phyloP scores from a whole-genome alignment of 2,797 vertebrate genomes.

The Danio kyathit region DNA sequence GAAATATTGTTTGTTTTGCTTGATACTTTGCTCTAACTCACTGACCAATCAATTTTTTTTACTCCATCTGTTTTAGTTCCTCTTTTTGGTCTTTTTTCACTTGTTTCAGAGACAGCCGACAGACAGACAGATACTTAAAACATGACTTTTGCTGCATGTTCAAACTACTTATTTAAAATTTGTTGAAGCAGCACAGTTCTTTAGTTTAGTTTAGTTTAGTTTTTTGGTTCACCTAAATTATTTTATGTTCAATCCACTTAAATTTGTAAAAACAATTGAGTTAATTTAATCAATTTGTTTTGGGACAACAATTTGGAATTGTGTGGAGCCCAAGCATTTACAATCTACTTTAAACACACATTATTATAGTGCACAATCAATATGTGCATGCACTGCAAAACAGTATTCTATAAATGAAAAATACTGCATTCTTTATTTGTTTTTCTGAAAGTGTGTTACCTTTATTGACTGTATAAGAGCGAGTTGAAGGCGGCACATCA shows the following conservation, averaged over 20 bases:
- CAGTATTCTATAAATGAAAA: too few relatives aligned
- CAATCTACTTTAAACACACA: neutral
- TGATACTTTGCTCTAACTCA: neutral
- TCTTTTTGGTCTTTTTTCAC: conserved; percentile 24
- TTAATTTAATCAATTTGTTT: too few relatives aligned
- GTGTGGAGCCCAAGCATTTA: neutral
- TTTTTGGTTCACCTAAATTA: too few relatives aligned
- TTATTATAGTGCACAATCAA: neutral
- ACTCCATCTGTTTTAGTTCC: conserved; percentile 51
- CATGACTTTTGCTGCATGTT: too few relatives aligned
- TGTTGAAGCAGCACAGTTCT: too few relatives aligned
- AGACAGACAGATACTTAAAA: too few relatives aligned
- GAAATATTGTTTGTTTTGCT: neutral
- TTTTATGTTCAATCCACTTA: too few relatives aligned
- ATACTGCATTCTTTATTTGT: neutral
- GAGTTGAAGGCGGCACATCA: conserved; percentile 7
- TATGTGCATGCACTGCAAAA: neutral
- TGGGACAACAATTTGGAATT: too few relatives aligned
- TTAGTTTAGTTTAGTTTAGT: too few relatives aligned
- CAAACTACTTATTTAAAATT: too few relatives aligned
- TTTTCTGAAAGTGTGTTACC: neutral
- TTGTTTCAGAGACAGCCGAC: conserved; percentile 15
- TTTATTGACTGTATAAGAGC: conserved; percentile 16
- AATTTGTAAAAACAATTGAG: too few relatives aligned
- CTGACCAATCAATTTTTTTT: conserved; percentile 18